A percentile compares a stretch with the other conserved stretches of the same genome.
phyloP scores from a whole-genome alignment of 2,113 vertebrate genomes.

The Tragelaphus imberbis region DNA sequence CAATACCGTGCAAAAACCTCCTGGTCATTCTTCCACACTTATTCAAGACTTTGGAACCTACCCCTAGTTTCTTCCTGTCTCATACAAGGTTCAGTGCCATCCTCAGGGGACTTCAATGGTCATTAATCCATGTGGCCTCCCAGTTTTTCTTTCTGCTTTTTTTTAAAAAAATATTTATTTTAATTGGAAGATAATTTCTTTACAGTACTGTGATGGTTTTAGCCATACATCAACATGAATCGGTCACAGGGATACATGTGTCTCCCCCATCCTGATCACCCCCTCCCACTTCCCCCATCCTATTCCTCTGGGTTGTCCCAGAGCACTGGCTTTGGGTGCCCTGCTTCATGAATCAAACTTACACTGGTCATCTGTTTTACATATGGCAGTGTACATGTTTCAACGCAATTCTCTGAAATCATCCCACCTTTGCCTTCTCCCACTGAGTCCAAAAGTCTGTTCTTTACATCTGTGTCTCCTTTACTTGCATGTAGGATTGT shows the following conservation, averaged over 20 bases:
- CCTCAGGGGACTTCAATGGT: neutral
- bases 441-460: neutral
- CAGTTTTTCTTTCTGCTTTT: neutral
- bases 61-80: neutral
- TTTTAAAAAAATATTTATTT: neutral
- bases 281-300: neutral
- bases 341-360: neutral
- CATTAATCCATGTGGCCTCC: neutral
- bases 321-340: neutral
- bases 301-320: neutral
- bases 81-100: neutral
- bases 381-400: neutral
- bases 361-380: neutral
- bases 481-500: neutral
- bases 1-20: neutral
- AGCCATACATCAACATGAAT: neutral
- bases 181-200: neutral
- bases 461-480: neutral
- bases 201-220: neutral
- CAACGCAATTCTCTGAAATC: neutral
- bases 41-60: neutral
- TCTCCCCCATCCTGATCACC: neutral
- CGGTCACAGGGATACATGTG: neutral
- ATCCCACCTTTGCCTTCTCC: neutral
- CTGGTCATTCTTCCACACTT: neutral